Evolutionary conservation across 2,888 invertebrate genomes (phyloP), one percentile per base, ranked within the genome.

Genomic region (Tanypteryx hageni): DNA sequence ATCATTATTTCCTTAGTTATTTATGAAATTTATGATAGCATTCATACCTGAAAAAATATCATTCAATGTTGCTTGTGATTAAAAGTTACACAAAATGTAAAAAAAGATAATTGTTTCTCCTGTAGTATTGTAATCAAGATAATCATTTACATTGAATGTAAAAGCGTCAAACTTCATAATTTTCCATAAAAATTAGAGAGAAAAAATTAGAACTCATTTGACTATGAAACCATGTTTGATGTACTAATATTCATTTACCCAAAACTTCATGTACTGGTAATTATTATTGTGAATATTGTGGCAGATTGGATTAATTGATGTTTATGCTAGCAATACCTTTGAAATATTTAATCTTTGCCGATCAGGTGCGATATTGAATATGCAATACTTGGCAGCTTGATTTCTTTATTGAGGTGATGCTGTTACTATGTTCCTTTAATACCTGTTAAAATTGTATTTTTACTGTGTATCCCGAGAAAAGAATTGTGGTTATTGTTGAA

Each of bases 401-500:
- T 3, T 18, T 76, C 18, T 76, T 27, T 27, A 76, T 27, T 14
- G 22, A 27, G 27, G 27, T 76, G 18, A 27, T 76, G 44, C 44
- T 44, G 44, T 11, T n/a, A 18, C 44, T 83, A n/a, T 56, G 57
- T 83, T 83, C 57, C 83, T 83, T 16, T 56, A 57, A 57, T 56
- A n/a, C n/a, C 57, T 56, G 56, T 83, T 11, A 83, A 83, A 83
- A 56, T 83, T 44, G 56, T 83, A 83, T 83, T 83, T 83, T 83
- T 83, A 57, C 57, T 57, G 44, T 56, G n/a, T 57, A 57, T 83
- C 83, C 44, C 31, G 31, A 7, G 57, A 44, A 31, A 27, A 57
- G n/a, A 56, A n/a, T 57, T 56, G 83, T 8, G 16, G 61, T 16
- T 61, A 7, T 22, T 68, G 68, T 68, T 68, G 68, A 68, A 22